Base-by-base conservation (phyloP, 1,140 invertebrate species). In the Nasonia giraulti region DNA sequence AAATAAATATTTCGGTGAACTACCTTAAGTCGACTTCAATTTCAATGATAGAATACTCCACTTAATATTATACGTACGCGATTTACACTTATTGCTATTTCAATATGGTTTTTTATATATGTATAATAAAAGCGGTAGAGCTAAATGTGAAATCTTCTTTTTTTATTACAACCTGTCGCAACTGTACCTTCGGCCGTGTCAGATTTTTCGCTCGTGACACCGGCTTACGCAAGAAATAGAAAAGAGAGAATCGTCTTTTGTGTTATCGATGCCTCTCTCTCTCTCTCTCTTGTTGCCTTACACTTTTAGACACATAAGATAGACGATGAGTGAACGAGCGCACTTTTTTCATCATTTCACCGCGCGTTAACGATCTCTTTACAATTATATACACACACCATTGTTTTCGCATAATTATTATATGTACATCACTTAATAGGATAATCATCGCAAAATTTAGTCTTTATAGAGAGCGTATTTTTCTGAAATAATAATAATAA, bases 351-450 rank as follows among this genome's bases (percentile, higher is more conserved):
- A 55, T 55, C 10, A 20, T 55, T 20, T 55, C 50, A 55, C 55
- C 55, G 40, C 44, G 75, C 82, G 10, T 73, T 73, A 80, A 80
- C 50, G 27, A 80, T 75, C n/a, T 85, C 80, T 85, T 85, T 85
- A 85, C 84, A 82, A 85, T 71, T 85, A 85, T 85, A 85, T 85
- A 85, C 80, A 85, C 50, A 78, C 71, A 85, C 68, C 74, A 77
- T 77, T 37, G 33, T 37, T 37, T 82, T 78, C 40, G 62, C 14
- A 78, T 69, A 55, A 69, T 81, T 85, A 82, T 85, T 85, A 85
- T 85, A 85, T 85, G 2, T 82, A 82, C 80, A 85, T 71, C 27
- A 75, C 75, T 77, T 33, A 23, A 73, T 50, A 50, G 17, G 10
- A 37, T 55, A 62, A 27, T 27, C 55, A 79, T 80, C 69, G 40